Percentiles rank a stretch among this genome's conserved stretches.
These are phyloP conservation scores for Limnephilus lunatus DNA, from an alignment of 2,888 invertebrate genomes.

Conservation along the genomic window DNA sequence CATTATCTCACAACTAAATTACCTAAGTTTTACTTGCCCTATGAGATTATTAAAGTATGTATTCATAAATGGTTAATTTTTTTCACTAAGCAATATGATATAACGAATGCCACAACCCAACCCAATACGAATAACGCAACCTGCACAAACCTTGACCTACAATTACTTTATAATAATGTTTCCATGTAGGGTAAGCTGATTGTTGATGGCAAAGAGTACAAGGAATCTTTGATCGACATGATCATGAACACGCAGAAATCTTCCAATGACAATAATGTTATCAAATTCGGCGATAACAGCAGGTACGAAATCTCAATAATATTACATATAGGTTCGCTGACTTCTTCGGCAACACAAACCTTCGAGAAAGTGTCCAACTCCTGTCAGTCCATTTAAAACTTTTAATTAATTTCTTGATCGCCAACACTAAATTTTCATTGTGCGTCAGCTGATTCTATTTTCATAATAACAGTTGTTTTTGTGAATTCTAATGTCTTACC, in stretches of 20 bases:
- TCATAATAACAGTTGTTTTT: too few relatives aligned
- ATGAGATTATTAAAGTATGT: not conserved
- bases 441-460: too few relatives aligned
- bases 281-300: conserved; percentile 98
- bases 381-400: not conserved
- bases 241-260: conserved; percentile 92
- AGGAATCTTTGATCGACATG: conserved; percentile 93
- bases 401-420: not conserved
- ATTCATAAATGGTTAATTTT: not conserved
- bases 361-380: not conserved
- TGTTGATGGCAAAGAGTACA: conserved; percentile 86
- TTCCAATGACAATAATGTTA: conserved; percentile 95
- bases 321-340: not conserved
- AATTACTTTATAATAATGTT: conserved; percentile 60
- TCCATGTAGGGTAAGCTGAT: conserved; percentile 85
- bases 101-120: not conserved
- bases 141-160: not conserved
- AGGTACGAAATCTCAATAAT: conserved; percentile 75
- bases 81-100: not conserved
- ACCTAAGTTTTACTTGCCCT: not conserved
- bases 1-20: not conserved
- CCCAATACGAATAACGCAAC: not conserved
- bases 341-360: not conserved
- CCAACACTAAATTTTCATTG: too few relatives aligned
- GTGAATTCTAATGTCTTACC: too few relatives aligned